phyloP scores from a whole-genome alignment of 2,797 vertebrate species.

The Scomberomorus guttatus region DNA sequence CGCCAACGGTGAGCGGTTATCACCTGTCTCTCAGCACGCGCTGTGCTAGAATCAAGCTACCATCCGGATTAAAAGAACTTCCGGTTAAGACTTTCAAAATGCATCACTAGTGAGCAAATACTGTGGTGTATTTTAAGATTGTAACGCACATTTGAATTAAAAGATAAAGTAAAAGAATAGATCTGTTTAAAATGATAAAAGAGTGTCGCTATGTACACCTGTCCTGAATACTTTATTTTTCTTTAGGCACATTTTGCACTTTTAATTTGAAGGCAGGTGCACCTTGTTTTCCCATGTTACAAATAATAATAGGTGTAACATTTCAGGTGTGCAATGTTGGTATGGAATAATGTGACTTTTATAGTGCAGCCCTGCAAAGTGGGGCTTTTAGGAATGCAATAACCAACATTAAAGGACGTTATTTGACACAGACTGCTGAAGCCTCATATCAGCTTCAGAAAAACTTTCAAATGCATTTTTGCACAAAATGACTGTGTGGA shows the following conservation, averaged over 20 bases:
- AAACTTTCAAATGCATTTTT: no score
- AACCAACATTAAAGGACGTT: background rate
- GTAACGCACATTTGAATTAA: no score
- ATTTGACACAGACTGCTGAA: no score
- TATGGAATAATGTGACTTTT: background rate
- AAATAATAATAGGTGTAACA: background rate
- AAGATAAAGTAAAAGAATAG: fast-evolving
- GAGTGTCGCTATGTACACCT: background rate
- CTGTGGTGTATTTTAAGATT: background rate
- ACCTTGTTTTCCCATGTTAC: background rate
- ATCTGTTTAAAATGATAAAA: no score
- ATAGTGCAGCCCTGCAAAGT: background rate
- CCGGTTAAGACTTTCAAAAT: background rate
- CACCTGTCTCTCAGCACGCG: constrained; percentile 30
- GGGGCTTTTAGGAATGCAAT: background rate
- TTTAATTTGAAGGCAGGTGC: constrained; percentile 35
- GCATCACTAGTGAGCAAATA: no score
- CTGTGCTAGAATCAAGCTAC: background rate
- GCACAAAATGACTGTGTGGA: no score
- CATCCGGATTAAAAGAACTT: fast-evolving
- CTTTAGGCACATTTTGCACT: background rate
- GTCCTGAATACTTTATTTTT: fast-evolving
- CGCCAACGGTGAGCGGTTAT: background rate
- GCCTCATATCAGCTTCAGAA: no score
- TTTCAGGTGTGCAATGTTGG: background rate